Evolutionary conservation across 2,797 vertebrate genomes (phyloP).

Genomic region (Caiman crocodilus): DNA sequence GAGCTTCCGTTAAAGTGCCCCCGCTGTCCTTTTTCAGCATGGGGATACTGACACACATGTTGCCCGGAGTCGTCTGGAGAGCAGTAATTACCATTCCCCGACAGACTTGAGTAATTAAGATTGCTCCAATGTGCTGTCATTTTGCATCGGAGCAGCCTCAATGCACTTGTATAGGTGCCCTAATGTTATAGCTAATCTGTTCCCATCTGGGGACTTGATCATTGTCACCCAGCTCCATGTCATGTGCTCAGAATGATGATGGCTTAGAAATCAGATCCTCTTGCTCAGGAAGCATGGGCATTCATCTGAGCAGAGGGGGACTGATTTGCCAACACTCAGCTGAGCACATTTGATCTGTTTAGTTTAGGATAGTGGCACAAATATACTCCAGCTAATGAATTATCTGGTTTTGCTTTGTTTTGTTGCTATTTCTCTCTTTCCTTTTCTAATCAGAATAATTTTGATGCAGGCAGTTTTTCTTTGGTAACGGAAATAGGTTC

Average conservation of each 20-base stretch:
- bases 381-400: not conserved
- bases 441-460: constrained; percentile 10
- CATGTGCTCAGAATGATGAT: not conserved
- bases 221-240: not conserved
- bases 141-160: no score
- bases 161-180: not conserved
- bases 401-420: not conserved
- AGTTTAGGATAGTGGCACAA: not conserved
- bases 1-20: no score
- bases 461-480: constrained; percentile 4
- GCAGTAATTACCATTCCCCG: no score
- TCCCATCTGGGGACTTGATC: not conserved
- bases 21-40: no score
- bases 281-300: not conserved
- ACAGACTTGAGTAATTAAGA: no score
- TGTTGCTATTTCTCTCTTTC: constrained; percentile 2
- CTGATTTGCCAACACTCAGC: not conserved
- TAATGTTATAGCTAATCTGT: constrained; percentile 9
- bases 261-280: not conserved
- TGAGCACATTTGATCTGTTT: not conserved
- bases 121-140: no score
- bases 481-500: not conserved
- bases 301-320: not conserved
- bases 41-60: no score
- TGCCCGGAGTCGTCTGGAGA: no score